Conservation (phyloP, 1,140 invertebrate genomes). For the Eciton burchellii region DNA sequence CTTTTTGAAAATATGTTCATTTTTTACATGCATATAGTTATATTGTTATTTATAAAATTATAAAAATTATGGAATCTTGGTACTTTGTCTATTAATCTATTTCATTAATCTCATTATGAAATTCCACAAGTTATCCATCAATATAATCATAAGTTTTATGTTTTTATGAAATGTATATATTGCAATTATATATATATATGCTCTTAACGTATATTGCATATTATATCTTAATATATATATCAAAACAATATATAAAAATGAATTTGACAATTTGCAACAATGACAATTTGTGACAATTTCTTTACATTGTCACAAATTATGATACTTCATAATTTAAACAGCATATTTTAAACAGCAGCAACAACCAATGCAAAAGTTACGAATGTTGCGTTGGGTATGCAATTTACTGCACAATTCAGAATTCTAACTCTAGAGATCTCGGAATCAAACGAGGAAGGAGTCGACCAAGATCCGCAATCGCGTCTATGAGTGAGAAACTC, state of each 20-base stretch:
- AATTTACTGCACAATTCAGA: background rate
- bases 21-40: background rate
- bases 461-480: constrained; percentile 22
- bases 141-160: no score
- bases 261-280: no score
- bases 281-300: no score
- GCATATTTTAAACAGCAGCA: constrained; percentile 4
- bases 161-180: background rate
- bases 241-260: no score
- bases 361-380: constrained; percentile 6
- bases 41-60: background rate
- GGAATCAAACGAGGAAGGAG: background rate
- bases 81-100: background rate
- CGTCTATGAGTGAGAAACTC: constrained; percentile 49
- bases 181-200: background rate
- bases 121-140: no score
- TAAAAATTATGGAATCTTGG: background rate
- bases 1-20: background rate
- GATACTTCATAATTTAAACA: background rate
- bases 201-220: no score
- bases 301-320: constrained; percentile 10
- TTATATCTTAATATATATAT: no score
- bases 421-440: background rate
- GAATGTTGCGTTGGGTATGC: background rate
- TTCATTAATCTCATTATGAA: background rate